Percentiles rank a stretch among this genome's conserved stretches.
Evolutionary conservation across 1,140 invertebrate species (phyloP).

Genomic region (Hesperophylax magnus): DNA sequence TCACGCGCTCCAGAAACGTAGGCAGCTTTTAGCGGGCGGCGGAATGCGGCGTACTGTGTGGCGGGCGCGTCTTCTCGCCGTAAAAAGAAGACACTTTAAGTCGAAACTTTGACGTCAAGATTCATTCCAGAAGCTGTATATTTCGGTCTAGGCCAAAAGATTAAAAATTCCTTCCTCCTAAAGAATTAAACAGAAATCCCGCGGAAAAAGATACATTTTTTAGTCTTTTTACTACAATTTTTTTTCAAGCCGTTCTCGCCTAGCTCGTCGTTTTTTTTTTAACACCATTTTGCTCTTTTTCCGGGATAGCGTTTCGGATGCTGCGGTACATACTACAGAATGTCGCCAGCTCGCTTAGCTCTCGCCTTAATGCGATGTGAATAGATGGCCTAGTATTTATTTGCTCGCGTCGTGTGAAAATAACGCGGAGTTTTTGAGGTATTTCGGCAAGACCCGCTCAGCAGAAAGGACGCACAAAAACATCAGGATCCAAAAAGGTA

Average conservation of each 20-base stretch:
- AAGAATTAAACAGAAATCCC: slow-evolving; percentile 15
- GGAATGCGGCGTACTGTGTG: slow-evolving; percentile 17
- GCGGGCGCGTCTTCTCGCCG: not conserved
- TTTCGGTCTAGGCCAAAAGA: slow-evolving; percentile 8
- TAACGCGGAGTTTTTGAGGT: not conserved
- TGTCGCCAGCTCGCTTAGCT: slow-evolving; percentile 3
- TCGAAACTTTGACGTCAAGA: slow-evolving; percentile 15
- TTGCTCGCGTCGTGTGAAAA: slow-evolving; percentile 26
- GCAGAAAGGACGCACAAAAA: no score
- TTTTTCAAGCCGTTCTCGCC: not conserved
- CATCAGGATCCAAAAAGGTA: not conserved
- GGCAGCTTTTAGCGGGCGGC: slow-evolving; percentile 5
- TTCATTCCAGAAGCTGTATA: slow-evolving; percentile 11
- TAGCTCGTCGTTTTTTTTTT: slow-evolving; percentile 2
- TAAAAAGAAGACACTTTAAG: slow-evolving; percentile 26
- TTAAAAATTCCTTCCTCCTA: slow-evolving; percentile 11
- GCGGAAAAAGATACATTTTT: slow-evolving; percentile 24
- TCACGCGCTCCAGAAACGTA: not conserved
- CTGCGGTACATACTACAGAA: not conserved
- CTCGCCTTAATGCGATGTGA: slow-evolving; percentile 31
- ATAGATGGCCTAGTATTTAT: slow-evolving; percentile 34
- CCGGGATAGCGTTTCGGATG: not conserved
- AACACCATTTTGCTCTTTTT: slow-evolving; percentile 16
- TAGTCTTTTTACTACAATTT: not conserved
- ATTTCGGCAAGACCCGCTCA: not conserved